Conservation (phyloP, 2,888 invertebrate species). For the Apodemia mormo region DNA sequence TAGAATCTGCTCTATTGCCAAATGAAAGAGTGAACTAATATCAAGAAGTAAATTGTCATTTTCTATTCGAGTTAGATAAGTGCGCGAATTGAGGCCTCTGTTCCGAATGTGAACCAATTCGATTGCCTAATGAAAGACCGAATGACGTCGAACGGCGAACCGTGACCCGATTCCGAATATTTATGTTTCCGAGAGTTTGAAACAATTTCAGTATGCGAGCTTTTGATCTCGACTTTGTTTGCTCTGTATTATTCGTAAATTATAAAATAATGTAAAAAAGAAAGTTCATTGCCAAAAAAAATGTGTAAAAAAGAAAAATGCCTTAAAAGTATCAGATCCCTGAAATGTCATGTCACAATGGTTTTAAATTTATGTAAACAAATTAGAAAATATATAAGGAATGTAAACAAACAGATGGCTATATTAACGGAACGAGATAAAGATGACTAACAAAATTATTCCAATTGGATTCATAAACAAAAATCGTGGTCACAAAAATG, state of each 20-base stretch:
- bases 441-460: too few relatives aligned
- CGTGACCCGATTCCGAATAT: constrained; percentile 28
- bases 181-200: constrained; percentile 18
- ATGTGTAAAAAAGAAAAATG: too few relatives aligned
- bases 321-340: too few relatives aligned
- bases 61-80: neutral
- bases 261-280: too few relatives aligned
- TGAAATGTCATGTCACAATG: too few relatives aligned
- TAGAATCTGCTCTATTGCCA: neutral
- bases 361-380: too few relatives aligned
- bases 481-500: too few relatives aligned
- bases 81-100: constrained; percentile 5
- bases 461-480: too few relatives aligned
- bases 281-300: too few relatives aligned
- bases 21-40: neutral
- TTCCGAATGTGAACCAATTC: constrained; percentile 20
- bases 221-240: neutral
- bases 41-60: neutral
- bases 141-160: constrained; percentile 27
- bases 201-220: neutral
- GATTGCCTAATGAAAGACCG: constrained; percentile 23
- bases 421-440: too few relatives aligned
- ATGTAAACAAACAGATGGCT: too few relatives aligned
- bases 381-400: too few relatives aligned
- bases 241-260: neutral